phyloP scores from a whole-genome alignment of 2,888 invertebrate species.

The Drosophila tanythrix region DNA sequence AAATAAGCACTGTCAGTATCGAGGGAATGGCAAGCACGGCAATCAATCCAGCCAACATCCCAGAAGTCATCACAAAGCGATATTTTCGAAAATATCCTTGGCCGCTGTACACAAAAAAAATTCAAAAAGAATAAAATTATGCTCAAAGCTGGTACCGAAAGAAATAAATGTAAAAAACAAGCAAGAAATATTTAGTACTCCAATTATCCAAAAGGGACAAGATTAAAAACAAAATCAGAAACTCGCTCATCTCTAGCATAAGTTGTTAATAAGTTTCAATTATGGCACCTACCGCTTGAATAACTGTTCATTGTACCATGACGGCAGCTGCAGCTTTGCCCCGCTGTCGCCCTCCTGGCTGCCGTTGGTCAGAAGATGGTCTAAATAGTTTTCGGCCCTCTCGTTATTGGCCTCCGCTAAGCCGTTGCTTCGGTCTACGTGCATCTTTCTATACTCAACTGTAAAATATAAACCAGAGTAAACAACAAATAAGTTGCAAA shows the following conservation, averaged over 20 bases:
- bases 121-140: not conserved
- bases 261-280: not conserved
- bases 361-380: constrained; percentile 79
- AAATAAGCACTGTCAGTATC: constrained; percentile 89
- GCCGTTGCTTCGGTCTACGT: constrained; percentile 16
- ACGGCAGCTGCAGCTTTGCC: constrained; percentile 86
- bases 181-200: not conserved
- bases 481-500: not conserved
- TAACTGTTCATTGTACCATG: constrained; percentile 89
- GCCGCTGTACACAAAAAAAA: constrained; percentile 86
- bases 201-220: not conserved
- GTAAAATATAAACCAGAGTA: constrained; percentile 13
- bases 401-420: constrained; percentile 13
- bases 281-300: constrained; percentile 86
- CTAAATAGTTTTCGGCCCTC: constrained; percentile 77
- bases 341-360: constrained; percentile 82
- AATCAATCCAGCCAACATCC: constrained; percentile 91
- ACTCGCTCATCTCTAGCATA: not conserved
- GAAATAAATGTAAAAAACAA: not conserved
- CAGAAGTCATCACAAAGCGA: constrained; percentile 89
- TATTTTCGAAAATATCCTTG: constrained; percentile 90
- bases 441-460: constrained; percentile 39
- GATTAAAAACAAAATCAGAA: not conserved
- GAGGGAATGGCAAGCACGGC: constrained; percentile 91
- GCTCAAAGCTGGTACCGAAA: not conserved